These are phyloP conservation scores for Caenorhabditis sinica DNA, from an alignment of 2,888 invertebrate species.

Conservation along the genomic window DNA sequence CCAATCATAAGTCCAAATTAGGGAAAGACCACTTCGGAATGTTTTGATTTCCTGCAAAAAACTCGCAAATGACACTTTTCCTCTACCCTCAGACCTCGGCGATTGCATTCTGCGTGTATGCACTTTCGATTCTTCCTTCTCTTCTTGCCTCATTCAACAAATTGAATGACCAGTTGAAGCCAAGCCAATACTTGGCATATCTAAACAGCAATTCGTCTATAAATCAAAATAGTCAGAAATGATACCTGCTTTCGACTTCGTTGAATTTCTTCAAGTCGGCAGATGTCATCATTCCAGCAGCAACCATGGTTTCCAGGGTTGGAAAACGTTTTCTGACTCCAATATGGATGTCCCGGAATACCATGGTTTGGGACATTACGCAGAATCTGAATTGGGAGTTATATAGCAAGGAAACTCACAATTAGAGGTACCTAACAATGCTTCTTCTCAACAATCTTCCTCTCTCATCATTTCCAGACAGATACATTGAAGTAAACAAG, in stretches of 20 bases:
- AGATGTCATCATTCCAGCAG: constrained; percentile 67
- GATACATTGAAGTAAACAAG: constrained; percentile 70
- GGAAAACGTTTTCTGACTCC: constrained; percentile 74
- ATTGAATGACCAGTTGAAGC: constrained; percentile 78
- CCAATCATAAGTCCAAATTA: constrained; percentile 75
- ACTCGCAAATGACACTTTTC: neutral
- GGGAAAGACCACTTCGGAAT: constrained; percentile 68
- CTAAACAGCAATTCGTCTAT: constrained; percentile 14
- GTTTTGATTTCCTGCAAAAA: constrained; percentile 66
- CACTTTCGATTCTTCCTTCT: constrained; percentile 67
- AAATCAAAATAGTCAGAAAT: neutral
- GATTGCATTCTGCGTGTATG: constrained; percentile 66
- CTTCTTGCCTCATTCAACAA: constrained; percentile 71
- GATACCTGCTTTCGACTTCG: constrained; percentile 54
- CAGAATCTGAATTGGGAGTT: constrained; percentile 63
- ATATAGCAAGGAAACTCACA: neutral
- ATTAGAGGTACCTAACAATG: constrained; percentile 71
- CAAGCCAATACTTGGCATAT: constrained; percentile 80
- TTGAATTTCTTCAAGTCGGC: constrained; percentile 60
- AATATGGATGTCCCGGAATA: constrained; percentile 74
- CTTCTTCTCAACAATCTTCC: constrained; percentile 74
- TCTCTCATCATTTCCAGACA: constrained; percentile 76
- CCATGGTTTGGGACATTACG: constrained; percentile 72
- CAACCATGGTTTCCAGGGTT: constrained; percentile 69
- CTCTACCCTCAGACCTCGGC: constrained; percentile 73